These are phyloP conservation scores for Solenodon paradoxus DNA, from an alignment of 2,113 vertebrate species.

Conservation along the genomic window DNA sequence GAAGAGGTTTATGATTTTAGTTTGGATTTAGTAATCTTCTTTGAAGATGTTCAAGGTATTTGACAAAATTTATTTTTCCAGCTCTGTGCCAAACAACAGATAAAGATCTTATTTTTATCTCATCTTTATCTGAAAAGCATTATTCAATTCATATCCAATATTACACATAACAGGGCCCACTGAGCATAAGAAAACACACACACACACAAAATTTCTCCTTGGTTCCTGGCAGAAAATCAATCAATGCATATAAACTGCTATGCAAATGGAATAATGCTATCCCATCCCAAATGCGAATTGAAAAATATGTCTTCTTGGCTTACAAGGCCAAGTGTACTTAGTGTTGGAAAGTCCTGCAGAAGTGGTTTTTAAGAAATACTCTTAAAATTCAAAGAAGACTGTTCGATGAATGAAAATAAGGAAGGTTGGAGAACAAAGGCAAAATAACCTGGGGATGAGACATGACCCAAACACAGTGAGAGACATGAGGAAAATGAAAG, in stretches of 20 bases:
- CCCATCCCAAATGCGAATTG: neutral
- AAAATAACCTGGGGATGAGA: neutral
- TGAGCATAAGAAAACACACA: neutral
- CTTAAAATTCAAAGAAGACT: constrained; percentile 17
- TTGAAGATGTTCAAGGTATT: constrained; percentile 19
- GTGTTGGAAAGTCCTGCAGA: neutral
- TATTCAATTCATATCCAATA: neutral
- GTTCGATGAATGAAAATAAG: neutral
- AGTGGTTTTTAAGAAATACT: neutral
- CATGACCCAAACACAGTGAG: neutral
- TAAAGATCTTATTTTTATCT: neutral
- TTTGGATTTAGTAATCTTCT: constrained; percentile 38
- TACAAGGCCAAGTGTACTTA: neutral
- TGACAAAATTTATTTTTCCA: constrained; percentile 26
- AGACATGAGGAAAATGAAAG: neutral
- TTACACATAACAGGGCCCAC: neutral
- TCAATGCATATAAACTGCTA: neutral
- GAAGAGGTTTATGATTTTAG: constrained; percentile 23
- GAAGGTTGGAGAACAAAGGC: neutral
- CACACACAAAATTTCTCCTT: neutral
- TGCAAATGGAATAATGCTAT: neutral
- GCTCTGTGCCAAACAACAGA: neutral
- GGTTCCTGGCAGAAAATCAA: neutral
- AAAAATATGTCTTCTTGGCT: neutral
- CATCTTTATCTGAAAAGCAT: neutral